Evolutionary conservation across 1,140 invertebrate species (phyloP), one percentile per base, ranked within the genome.

Genomic region (Hypsibius dujardini): DNA sequence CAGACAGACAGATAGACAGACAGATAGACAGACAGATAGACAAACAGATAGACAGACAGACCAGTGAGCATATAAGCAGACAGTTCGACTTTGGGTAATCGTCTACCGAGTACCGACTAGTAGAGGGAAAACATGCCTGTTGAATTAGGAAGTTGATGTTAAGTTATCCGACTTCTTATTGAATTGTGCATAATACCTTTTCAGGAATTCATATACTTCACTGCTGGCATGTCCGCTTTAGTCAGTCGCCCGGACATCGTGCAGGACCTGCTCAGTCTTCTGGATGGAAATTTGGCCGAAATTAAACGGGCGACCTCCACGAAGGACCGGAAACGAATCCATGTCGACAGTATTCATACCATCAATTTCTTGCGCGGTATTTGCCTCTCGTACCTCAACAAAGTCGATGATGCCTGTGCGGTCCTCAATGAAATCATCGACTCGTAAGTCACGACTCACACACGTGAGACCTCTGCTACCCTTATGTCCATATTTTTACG

Each of bases 361-460:
- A 3, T 67, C 62, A 67, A 67, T 3, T 67, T 67, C 62, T 15
- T 67, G 12, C 62, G 62, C 62, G 62, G 62, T 45, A 42, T 67
- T 3, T 67, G 62, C 45, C 45, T 15, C 12, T 12, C 62, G 12
- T 67, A 67, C 42, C 62, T 67, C 62, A 67, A 67, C 62, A 12
- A 45, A 45, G 62, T 67, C 12, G 62, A 67, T 12, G 42, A 67
- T 15, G 62, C 62, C 62, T 15, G 12, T 3, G 62, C 3, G 42
- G 62, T 67, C 42, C 62, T 67, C 12, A 42, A 42, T 12, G 42
- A 42, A 3, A 42, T 67, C 45, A 42, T 67, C 45, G 42, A 67
- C 12, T 12, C 62, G 62, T 67, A 67, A 45, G 62, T 67, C 50
- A 42, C 50, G n/a, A 12, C 50, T 7, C n/a, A 56, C n/a, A n/a